Percentiles rank a stretch among this genome's conserved stretches.
These are phyloP conservation scores for Rhopalosiphum padi DNA, from an alignment of 1,140 invertebrate genomes.

Conservation along the genomic window DNA sequence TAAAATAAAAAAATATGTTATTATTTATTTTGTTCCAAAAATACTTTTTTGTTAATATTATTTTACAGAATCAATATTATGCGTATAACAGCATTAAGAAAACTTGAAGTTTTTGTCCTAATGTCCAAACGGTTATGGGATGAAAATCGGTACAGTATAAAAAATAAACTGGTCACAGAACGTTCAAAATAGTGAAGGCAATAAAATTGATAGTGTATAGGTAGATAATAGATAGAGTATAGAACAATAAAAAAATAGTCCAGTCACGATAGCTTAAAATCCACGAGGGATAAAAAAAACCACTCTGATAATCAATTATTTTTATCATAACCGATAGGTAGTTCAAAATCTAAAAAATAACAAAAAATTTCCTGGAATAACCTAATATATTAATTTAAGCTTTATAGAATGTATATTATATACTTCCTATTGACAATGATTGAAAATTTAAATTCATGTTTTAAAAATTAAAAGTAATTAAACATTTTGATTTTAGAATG, in stretches of 20 bases:
- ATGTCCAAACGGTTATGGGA: background rate
- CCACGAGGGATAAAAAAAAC: background rate
- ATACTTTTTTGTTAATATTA: background rate
- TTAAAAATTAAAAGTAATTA: background rate
- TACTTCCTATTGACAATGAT: background rate
- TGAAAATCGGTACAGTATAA: background rate
- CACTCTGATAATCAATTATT: background rate
- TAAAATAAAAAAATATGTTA: background rate
- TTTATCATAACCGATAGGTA: background rate
- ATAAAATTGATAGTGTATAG: background rate
- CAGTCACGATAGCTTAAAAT: background rate
- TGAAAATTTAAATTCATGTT: background rate
- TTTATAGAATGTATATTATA: background rate
- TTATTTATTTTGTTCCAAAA: background rate
- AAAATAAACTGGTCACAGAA: background rate
- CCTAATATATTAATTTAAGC: background rate
- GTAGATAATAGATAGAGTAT: background rate
- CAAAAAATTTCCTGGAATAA: background rate
- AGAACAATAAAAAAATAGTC: slow-evolving; percentile 1
- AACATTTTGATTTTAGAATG: background rate
- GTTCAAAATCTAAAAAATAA: slow-evolving; percentile 3
- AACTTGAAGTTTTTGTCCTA: background rate
- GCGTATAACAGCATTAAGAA: background rate
- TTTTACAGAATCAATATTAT: background rate
- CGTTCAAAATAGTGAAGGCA: background rate